Evolutionary conservation across 2,797 vertebrate genomes (phyloP).

Genomic region (Macrochelys suwanniensis): DNA sequence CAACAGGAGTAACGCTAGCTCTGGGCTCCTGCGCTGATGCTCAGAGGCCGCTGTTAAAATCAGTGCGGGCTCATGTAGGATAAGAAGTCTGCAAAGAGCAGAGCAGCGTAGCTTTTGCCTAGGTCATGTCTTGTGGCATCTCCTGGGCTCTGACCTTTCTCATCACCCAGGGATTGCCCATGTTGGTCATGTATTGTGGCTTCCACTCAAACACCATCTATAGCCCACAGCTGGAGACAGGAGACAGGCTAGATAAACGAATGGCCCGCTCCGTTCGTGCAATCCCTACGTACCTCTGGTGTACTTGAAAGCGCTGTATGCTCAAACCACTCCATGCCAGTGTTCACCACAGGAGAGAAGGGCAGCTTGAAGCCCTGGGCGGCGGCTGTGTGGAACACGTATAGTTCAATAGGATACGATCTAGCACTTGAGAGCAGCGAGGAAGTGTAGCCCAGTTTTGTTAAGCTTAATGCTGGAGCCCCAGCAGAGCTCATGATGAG

Average conservation of each 20-base stretch:
- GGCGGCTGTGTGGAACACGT: not conserved
- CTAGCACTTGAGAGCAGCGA: not conserved
- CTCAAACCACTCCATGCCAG: not conserved
- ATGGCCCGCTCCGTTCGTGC: not conserved
- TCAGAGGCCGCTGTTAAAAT: not conserved
- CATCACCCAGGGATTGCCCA: not conserved
- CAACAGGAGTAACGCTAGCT: not conserved
- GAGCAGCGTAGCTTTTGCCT: not conserved
- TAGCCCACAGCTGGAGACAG: not conserved
- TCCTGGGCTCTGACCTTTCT: not conserved
- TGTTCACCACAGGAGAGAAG: not conserved
- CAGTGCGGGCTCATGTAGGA: not conserved
- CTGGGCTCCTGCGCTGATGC: not conserved
- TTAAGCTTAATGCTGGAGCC: not conserved
- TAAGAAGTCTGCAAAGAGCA: not conserved
- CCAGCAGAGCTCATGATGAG: rapidly evolving
- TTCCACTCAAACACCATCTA: not conserved
- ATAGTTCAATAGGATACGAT: not conserved
- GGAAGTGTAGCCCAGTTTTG: not conserved
- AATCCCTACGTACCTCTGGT: not conserved
- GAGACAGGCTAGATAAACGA: not conserved
- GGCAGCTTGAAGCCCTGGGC: not conserved
- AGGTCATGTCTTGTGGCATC: not conserved
- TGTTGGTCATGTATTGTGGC: not conserved
- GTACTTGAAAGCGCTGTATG: not conserved